Percentiles rank a stretch among this genome's conserved stretches.
Conservation (phyloP, 2,113 vertebrate genomes). For the Microtus ochrogaster region DNA sequence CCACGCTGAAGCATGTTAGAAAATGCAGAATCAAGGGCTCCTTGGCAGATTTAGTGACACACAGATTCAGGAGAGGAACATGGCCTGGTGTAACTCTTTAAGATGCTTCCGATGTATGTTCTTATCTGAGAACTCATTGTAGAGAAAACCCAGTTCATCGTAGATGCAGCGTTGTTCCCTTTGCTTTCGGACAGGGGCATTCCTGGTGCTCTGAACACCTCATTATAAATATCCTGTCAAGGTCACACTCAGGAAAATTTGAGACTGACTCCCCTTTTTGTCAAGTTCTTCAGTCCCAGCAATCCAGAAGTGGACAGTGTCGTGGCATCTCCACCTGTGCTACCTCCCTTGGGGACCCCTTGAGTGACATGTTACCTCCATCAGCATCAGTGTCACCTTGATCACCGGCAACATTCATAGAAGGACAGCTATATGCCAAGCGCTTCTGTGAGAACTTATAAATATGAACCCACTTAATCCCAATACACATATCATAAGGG, state of each 20-base stretch:
- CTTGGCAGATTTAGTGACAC: not conserved
- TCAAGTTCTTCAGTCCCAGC: not conserved
- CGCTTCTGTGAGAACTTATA: not conserved
- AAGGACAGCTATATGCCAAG: not conserved
- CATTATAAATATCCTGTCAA: not conserved
- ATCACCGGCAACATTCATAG: not conserved
- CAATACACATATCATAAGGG: not conserved
- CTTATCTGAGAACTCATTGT: not conserved
- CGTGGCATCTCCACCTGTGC: not conserved
- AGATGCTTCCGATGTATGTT: not conserved
- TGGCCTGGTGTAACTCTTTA: not conserved
- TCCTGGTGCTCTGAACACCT: not conserved
- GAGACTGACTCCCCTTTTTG: constrained; percentile 3
- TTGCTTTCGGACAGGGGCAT: not conserved
- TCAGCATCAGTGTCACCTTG: not conserved
- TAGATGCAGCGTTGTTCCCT: not conserved
- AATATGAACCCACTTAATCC: not conserved
- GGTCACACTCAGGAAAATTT: not conserved
- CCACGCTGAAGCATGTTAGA: not conserved
- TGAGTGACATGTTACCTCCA: not conserved
- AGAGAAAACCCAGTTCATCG: not conserved
- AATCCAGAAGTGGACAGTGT: constrained; percentile 27
- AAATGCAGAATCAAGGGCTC: not conserved
- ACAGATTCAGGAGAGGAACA: not conserved
- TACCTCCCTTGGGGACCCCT: not conserved